Evolutionary conservation across 1,140 invertebrate species (phyloP).

Genomic region (Drosophila kohkoa): DNA sequence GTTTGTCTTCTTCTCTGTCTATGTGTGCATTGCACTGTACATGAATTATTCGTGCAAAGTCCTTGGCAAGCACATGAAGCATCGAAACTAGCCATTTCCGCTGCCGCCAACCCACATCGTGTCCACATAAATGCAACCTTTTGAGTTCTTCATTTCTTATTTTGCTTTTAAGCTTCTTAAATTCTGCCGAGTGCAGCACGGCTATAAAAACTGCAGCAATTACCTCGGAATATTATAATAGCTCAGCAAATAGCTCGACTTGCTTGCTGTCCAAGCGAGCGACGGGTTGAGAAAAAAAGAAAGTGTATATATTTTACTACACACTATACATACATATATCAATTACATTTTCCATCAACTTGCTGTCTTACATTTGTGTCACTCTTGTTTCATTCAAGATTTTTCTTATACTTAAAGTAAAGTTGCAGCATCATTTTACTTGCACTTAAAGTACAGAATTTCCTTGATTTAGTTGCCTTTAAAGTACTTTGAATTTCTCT

Average conservation of each 20-base stretch:
- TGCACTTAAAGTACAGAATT: no score
- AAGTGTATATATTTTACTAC: no score
- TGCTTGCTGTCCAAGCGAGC: not conserved
- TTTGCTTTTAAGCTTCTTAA: slow-evolving; percentile 16
- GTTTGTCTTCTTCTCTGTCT: not conserved
- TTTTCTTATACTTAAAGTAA: no score
- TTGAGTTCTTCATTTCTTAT: not conserved
- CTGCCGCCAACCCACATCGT: not conserved
- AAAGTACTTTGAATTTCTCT: no score
- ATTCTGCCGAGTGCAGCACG: not conserved
- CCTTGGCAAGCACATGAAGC: slow-evolving; percentile 14
- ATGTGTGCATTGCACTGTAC: slow-evolving; percentile 9
- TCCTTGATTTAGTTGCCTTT: no score
- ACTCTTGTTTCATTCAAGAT: no score
- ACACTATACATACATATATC: not conserved
- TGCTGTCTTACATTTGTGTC: not conserved
- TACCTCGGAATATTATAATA: slow-evolving; percentile 16
- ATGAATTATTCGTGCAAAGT: slow-evolving; percentile 24
- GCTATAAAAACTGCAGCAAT: slow-evolving; percentile 16
- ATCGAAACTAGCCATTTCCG: not conserved
- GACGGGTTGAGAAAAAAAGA: not conserved
- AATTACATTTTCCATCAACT: not conserved
- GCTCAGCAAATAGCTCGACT: slow-evolving; percentile 7
- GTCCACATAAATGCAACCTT: slow-evolving; percentile 10
- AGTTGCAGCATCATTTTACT: no score